phyloP scores from a whole-genome alignment of 2,888 invertebrate genomes.

The Julus scandinavius region DNA sequence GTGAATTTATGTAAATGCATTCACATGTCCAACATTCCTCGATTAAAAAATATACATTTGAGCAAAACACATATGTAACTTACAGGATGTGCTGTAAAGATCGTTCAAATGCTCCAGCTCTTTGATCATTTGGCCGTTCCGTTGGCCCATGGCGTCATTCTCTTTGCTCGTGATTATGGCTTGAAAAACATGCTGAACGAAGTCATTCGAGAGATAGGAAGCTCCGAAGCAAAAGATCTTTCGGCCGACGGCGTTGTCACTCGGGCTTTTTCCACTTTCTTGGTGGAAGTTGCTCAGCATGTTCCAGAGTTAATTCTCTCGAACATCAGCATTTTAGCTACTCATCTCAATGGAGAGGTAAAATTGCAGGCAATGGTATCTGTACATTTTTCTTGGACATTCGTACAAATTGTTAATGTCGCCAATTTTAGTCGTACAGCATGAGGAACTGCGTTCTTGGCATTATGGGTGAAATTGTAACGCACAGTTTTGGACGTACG shows the following conservation, averaged over 20 bases:
- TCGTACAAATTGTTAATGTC: not conserved
- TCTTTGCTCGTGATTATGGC: conserved; percentile 75
- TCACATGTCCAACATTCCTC: not conserved
- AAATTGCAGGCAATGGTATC: not conserved
- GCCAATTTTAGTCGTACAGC: conserved; percentile 68
- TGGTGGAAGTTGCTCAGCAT: conserved; percentile 74
- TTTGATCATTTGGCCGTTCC: conserved; percentile 78
- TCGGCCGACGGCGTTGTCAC: conserved; percentile 58
- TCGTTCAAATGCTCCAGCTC: conserved; percentile 77
- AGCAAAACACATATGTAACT: conserved; percentile 48
- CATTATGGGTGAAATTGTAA: conserved; percentile 83
- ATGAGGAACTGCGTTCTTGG: conserved; percentile 84
- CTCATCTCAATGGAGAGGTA: conserved; percentile 71
- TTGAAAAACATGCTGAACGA: conserved; percentile 78
- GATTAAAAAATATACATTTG: not conserved
- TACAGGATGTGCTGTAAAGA: conserved; percentile 64
- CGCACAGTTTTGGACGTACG: conserved; percentile 75
- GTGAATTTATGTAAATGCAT: conserved; percentile 52
- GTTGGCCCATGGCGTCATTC: conserved; percentile 77
- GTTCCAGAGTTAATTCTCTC: conserved; percentile 73
- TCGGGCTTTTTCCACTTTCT: conserved; percentile 69
- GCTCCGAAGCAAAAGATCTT: not conserved
- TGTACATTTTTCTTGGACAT: not conserved
- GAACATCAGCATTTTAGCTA: conserved; percentile 73
- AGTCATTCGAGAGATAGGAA: conserved; percentile 69